These are phyloP conservation scores for Chlamydotis undulata DNA, from an alignment of 2,113 vertebrate genomes.

Conservation along the genomic window DNA sequence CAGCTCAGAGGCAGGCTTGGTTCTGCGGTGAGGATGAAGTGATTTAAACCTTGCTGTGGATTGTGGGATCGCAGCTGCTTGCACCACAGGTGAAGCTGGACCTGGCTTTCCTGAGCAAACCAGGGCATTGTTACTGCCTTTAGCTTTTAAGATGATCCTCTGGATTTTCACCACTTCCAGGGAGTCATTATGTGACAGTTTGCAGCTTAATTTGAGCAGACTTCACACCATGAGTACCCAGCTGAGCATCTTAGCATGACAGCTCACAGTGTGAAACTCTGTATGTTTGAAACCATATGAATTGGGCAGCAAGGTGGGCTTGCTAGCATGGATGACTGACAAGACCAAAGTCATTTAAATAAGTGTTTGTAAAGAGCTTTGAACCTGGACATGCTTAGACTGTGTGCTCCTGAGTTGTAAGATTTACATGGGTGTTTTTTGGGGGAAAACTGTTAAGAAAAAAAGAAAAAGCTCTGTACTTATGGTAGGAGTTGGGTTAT, in stretches of 20 bases:
- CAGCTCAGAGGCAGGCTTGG: neutral
- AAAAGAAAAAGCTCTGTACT: neutral
- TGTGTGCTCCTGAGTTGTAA: neutral
- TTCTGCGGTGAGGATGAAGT: accelerated
- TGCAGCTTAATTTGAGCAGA: neutral
- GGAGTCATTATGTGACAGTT: neutral
- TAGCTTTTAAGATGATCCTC: neutral
- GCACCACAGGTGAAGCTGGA: neutral
- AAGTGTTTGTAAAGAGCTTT: neutral
- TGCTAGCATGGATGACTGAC: neutral
- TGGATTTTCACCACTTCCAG: neutral
- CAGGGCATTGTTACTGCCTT: neutral
- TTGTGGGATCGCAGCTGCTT: neutral
- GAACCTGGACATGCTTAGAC: neutral
- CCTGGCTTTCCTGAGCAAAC: neutral
- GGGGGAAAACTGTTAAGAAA: neutral
- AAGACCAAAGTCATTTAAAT: neutral
- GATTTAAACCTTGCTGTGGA: neutral
- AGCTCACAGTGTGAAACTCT: neutral
- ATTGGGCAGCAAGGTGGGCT: neutral
- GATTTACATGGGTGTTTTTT: neutral
- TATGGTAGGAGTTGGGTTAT: neutral
- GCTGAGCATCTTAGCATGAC: neutral
- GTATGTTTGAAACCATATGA: neutral
- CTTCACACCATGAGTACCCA: neutral